Evolutionary conservation across 2,797 vertebrate species (phyloP).

Genomic region (Argya squamiceps): DNA sequence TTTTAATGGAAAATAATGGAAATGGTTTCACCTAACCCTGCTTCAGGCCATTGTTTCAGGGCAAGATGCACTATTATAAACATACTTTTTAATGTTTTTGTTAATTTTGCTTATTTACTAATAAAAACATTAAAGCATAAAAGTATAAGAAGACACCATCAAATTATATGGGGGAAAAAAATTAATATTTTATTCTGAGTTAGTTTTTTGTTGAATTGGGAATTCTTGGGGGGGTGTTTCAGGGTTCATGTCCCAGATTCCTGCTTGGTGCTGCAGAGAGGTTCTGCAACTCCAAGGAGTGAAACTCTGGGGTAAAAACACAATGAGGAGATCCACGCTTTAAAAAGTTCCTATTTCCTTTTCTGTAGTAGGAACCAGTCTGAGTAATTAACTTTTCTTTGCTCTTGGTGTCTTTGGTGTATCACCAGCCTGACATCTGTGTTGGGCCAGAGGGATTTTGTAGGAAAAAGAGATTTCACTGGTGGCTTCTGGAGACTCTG

Average conservation of each 20-base stretch:
- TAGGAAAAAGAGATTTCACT: neutral
- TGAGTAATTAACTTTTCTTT: neutral
- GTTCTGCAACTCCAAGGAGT: no score
- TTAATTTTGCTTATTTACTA: neutral
- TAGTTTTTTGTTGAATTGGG: neutral
- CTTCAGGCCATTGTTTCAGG: neutral
- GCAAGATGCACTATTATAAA: neutral
- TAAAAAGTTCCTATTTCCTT: neutral
- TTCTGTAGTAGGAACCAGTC: neutral
- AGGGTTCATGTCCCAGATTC: neutral
- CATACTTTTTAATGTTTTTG: fast-evolving
- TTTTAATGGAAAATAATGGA: neutral
- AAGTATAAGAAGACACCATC: neutral
- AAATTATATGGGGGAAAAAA: fast-evolving
- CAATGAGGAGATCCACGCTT: fast-evolving
- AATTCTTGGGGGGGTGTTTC: neutral
- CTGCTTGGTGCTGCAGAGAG: neutral
- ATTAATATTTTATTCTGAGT: no score
- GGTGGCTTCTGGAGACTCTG: neutral
- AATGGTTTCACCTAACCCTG: neutral
- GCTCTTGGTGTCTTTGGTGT: neutral
- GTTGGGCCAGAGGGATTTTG: neutral
- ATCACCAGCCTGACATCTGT: neutral
- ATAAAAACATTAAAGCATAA: neutral
- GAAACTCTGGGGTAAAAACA: neutral